Base-by-base conservation (phyloP, 2,888 invertebrate genomes). In the Hyposoter dolosus region DNA sequence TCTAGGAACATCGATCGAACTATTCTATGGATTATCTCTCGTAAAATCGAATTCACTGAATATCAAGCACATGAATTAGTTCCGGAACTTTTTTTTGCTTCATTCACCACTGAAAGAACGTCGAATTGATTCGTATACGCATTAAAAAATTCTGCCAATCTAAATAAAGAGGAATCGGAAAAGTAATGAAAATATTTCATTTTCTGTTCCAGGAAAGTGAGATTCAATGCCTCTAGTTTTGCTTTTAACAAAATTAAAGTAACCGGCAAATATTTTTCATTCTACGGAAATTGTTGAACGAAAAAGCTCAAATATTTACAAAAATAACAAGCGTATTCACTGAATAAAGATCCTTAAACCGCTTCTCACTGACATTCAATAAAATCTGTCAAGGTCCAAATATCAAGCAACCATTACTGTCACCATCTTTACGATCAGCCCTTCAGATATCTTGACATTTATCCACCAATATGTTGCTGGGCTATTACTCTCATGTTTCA, bases 401-500 rank as follows among this genome's bases (percentile, higher is more conserved):
- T 66, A 66, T n/a, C 66, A 40, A n/a, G 10, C 5, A 66, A 19
- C 66, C 19, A 66, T 66, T 66, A 66, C 66, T 40, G 35, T 66
- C 66, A 19, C 66, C 66, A 66, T 66, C 40, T 66, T 66, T 66
- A 66, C 66, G 35, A 66, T 66, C 66, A 40, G 19, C 66, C 35
- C 40, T 66, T 35, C 40, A 66, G 66, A 40, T 40, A 66, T 40
- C 12, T 66, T 40, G 66, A 66, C 66, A 66, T 66, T 66, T 66
- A 66, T 66, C 35, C 19, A 66, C 66, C 66, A 45, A 68, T 68
- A 68, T 68, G 23, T 68, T 68, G 23, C 45, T 68, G 68, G 45
- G 43, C 68, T 45, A 68, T 68, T 43, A 68, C 68, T 68, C 45
- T 43, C 68, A 40, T 43, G 66, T 66, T 66, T 66, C 40, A 66